Percentiles rank a stretch among this genome's conserved stretches.
Evolutionary conservation across 2,888 invertebrate genomes (phyloP).

Genomic region (Eupithecia exiguata): DNA sequence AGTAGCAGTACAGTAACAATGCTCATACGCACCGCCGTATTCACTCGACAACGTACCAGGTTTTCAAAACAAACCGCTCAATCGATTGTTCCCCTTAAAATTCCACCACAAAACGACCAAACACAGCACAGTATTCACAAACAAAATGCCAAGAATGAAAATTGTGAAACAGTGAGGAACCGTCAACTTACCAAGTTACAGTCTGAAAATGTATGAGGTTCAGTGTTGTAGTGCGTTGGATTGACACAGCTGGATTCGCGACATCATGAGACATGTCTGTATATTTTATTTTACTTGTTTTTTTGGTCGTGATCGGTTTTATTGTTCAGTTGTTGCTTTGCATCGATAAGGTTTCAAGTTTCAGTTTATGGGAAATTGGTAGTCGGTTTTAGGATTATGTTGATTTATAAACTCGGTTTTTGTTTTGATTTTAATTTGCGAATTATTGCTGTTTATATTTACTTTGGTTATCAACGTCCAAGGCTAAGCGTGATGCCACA

Average conservation of each 20-base stretch:
- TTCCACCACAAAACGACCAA: conserved; percentile 77
- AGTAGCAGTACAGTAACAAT: conserved; percentile 32
- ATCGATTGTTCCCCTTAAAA: conserved; percentile 78
- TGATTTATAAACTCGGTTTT: neutral
- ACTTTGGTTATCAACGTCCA: neutral
- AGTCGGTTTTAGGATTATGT: neutral
- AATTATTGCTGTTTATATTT: neutral
- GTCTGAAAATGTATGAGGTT: conserved; percentile 71
- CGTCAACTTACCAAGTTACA: conserved; percentile 41
- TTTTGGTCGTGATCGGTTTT: conserved; percentile 1
- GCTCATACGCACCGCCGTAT: conserved; percentile 61
- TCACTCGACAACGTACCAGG: conserved; percentile 59
- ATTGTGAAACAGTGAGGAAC: conserved; percentile 45
- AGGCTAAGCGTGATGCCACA: neutral
- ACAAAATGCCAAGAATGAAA: conserved; percentile 64
- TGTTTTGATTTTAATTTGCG: neutral
- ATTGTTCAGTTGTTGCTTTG: conserved; percentile 7
- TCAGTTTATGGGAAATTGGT: neutral
- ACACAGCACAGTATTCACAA: conserved; percentile 73
- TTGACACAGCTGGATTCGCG: conserved; percentile 55
- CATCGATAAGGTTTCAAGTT: conserved; percentile 10
- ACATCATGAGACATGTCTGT: conserved; percentile 42
- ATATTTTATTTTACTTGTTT: conserved; percentile 24
- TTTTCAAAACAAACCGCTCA: conserved; percentile 77
- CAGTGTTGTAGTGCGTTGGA: conserved; percentile 58